Base-by-base conservation (phyloP, 2,797 vertebrate species). In the Argya squamiceps region DNA sequence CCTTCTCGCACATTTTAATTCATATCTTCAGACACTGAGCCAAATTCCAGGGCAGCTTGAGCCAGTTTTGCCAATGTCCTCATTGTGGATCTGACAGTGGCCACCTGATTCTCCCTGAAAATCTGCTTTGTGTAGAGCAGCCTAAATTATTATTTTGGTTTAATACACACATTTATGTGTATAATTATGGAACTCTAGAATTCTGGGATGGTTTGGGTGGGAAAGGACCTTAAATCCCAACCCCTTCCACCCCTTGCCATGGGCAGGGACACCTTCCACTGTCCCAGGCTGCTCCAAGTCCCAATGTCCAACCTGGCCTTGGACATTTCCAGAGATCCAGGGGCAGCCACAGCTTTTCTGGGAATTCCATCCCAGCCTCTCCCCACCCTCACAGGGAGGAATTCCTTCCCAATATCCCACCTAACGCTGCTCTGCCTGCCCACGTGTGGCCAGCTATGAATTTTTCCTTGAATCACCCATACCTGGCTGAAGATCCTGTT, bases 101-200 rank as follows among this genome's bases (percentile, higher is more conserved):
- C 55, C 21, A 2, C 46, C 34, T 5, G 1, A 12, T 70, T 37
- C 47, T 49, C 26, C 41, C 43, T 55, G 63, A 16, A 79, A 81
- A 71, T 47, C n/a, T 59, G 18, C 36, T 65, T 27, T 64, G n/a
- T 13, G 20, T 9, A 13, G 15, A 41, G 41, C 26, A 59, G 5
- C 22, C 53, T 22, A 8, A 50, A 34, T 53, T 4, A 12, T 49
- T 52, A 4, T 29, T 36, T 3, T 22, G 26, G 5, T 32, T 86
- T 74, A 8, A 44, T 7, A 12, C 0, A 1, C 27, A 11, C 6
- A 11, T 65, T 23, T 10, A 9, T 0, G 0, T 3, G 2, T 8
- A 2, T 24, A 43, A 6, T 5, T 18, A 15, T 10, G 39, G 62
- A 55, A 46, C 16, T 3, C 9, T 8, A 1, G 6, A 50, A 46